Evolutionary conservation across 2,888 invertebrate genomes (phyloP), one percentile per base, ranked within the genome.

Genomic region (Drosophila demipolita): DNA sequence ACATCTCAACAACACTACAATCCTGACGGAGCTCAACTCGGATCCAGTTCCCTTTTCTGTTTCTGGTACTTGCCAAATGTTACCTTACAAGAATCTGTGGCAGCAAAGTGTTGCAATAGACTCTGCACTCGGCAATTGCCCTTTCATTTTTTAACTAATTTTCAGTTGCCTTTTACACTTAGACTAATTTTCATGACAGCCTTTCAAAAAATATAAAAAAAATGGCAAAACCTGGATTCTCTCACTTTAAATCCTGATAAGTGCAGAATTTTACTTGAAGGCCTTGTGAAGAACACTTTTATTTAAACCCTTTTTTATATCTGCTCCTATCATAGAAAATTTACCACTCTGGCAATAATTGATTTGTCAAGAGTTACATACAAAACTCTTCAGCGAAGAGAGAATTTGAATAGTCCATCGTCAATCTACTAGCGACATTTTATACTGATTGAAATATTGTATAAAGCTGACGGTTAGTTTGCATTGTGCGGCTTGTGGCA

Each of bases 61-160:
- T 65, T 29, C 38, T 53, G 42, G 45, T 69, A 29, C 57, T 40
- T 61, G 55, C 61, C 72, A 38, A 57, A 61, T 65, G 38, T 49
- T 62, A n/a, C 53, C 55, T 62, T 17, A n/a, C 63, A 60, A 53
- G 54, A 69, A 66, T 79, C 66, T 55, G 71, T 59, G 79, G 69
- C 77, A 79, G 66, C 68, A 53, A 29, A 29, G 29, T 29, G 29
- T 29, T 29, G 36, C 45, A 48, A 26, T 15, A 48, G 36, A 36
- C 55, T 4, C n/a, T 50, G 42, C 36, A 23, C 23, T 23, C 23
- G 23, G 7, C 26, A 54, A 33, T 48, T 61, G 7, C 57, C 35
- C 48, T 66, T 52, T 52, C 40, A 42, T 59, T 53, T 64, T 68
- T 57, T 26, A 15, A 3, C 35, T 17, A 58, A 65, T 63, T 68